These are phyloP conservation scores for Ophioderma brevispina DNA, from an alignment of 35 echinoderm and acorn worm genomes.

Conservation along the genomic window DNA sequence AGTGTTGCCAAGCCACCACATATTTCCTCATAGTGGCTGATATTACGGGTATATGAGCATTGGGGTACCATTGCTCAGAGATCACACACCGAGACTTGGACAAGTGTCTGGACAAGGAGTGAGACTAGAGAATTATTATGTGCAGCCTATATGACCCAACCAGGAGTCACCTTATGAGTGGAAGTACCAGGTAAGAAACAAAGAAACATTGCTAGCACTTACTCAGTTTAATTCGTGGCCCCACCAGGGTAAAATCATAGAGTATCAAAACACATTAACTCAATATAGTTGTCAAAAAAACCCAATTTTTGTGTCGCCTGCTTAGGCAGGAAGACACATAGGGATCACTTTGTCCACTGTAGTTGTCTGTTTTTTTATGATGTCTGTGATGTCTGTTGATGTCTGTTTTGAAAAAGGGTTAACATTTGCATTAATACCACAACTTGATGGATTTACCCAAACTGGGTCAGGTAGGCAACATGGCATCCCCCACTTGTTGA, in stretches of 20 bases:
- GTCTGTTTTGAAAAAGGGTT: no score
- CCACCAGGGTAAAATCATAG: not conserved
- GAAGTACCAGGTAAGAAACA: conserved; percentile 52
- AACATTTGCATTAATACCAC: no score
- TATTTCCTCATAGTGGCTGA: conserved; percentile 65
- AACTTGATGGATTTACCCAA: no score
- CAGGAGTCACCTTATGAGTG: conserved; percentile 61
- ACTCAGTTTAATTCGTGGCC: no score
- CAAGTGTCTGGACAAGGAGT: conserved; percentile 52
- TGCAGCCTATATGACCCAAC: conserved; percentile 71
- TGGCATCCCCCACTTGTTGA: no score
- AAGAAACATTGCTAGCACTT: no score
- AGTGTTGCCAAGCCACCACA: conserved; percentile 9
- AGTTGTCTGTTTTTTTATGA: no score
- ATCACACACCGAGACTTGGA: conserved; percentile 64
- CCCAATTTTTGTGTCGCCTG: no score
- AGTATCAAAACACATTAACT: not conserved
- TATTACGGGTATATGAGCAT: conserved; percentile 38
- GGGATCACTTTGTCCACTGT: no score
- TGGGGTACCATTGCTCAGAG: conserved; percentile 61
- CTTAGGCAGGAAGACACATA: no score
- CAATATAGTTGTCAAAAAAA: not conserved
- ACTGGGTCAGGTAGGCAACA: no score
- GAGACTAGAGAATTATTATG: conserved; percentile 72
- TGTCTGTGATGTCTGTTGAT: no score